These are phyloP conservation scores for Caenorhabditis angaria DNA, from an alignment of 2,888 invertebrate species.

Conservation along the genomic window DNA sequence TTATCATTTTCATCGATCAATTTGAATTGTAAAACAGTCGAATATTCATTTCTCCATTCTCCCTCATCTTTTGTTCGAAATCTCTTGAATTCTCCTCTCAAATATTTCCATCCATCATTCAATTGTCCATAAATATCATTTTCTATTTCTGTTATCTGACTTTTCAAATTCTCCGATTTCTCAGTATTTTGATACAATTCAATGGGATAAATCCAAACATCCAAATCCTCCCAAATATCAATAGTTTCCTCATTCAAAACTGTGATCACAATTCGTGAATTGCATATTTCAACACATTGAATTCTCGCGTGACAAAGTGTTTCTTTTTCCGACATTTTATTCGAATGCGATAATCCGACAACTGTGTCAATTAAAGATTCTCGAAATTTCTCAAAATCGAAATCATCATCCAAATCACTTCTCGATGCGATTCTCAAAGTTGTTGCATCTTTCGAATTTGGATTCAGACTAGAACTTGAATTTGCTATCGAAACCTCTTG, in stretches of 20 bases:
- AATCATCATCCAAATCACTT: neutral
- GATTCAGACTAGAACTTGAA: too few relatives aligned
- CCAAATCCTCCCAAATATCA: conserved; percentile 33
- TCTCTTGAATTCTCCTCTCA: conserved; percentile 9
- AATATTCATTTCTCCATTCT: conserved; percentile 27
- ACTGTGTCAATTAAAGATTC: too few relatives aligned
- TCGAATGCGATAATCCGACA: neutral
- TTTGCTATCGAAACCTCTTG: too few relatives aligned
- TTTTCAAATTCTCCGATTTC: neutral
- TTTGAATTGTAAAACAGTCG: conserved; percentile 14
- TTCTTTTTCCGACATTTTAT: neutral
- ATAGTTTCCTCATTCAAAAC: neutral
- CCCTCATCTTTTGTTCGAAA: conserved; percentile 11
- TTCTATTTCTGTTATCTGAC: neutral
- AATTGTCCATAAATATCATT: neutral
- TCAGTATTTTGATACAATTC: neutral
- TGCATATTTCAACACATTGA: neutral
- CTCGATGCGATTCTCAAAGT: neutral
- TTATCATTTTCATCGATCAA: conserved; percentile 11
- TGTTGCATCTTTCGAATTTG: neutral
- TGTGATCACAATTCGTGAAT: neutral
- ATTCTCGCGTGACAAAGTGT: neutral
- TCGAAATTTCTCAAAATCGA: neutral
- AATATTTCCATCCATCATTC: conserved; percentile 15
- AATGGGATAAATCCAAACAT: conserved; percentile 21